These are phyloP conservation scores for Ictidomys tridecemlineatus DNA, from an alignment of 2,113 vertebrate genomes.

Conservation along the genomic window DNA sequence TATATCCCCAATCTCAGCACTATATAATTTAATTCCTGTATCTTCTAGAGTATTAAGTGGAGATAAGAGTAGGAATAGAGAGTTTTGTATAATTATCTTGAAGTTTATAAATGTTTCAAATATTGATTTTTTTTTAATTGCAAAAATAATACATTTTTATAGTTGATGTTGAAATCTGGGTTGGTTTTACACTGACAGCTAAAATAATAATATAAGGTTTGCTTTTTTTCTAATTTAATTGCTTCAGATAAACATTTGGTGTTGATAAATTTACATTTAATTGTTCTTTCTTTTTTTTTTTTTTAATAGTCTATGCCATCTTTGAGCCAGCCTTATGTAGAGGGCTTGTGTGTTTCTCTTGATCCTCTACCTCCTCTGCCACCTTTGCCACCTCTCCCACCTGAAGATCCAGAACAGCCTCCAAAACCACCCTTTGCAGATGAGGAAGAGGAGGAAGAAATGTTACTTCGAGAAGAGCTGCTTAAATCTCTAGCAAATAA, in stretches of 20 bases:
- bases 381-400: slow-evolving; percentile 93
- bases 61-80: neutral
- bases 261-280: slow-evolving; percentile 55
- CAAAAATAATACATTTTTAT: slow-evolving; percentile 41
- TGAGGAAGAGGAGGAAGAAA: slow-evolving; percentile 99
- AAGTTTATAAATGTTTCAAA: slow-evolving; percentile 55
- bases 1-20: neutral
- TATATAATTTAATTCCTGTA: slow-evolving; percentile 32
- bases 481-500: slow-evolving; percentile 96
- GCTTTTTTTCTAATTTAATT: slow-evolving; percentile 61
- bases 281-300: slow-evolving; percentile 60
- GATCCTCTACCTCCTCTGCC: slow-evolving; percentile 87
- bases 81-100: slow-evolving; percentile 38
- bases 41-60: slow-evolving; percentile 37
- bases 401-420: slow-evolving; percentile 93
- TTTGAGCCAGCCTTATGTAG: slow-evolving; percentile 88
- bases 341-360: slow-evolving; percentile 84
- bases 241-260: slow-evolving; percentile 31
- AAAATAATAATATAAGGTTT: slow-evolving; percentile 56
- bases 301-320: slow-evolving; percentile 82
- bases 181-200: slow-evolving; percentile 46
- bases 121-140: neutral
- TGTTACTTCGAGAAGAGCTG: slow-evolving; percentile 97
- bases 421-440: slow-evolving; percentile 98
- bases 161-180: slow-evolving; percentile 27